Evolutionary conservation across 2,113 vertebrate genomes (phyloP), one percentile per base, ranked within the genome.

Genomic region (Boleophthalmus pectinirostris): DNA sequence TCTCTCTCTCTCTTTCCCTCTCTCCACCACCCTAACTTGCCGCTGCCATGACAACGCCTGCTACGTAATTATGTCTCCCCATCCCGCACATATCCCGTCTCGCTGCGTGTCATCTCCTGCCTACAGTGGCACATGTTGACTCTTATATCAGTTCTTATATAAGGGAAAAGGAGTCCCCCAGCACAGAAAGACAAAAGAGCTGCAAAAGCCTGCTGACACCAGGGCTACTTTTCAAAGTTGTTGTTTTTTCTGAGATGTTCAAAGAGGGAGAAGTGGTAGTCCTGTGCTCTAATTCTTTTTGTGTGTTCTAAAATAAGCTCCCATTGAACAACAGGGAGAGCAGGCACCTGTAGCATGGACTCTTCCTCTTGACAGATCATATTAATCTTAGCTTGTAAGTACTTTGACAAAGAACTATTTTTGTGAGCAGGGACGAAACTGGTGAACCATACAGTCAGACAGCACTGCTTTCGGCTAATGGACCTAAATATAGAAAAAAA

Each of bases 1-100:
- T 25, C 23, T 56, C 53, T 54, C 51, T n/a, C 20, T 21, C 53
- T 54, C 53, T 54, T 20, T 54, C 53, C 11, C 56, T 14, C 85
- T 89, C 90, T 92, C 87, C 90, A 89, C 91, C 92, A 93, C 88
- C 92, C 90, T 87, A 91, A 89, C 91, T 92, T 89, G 92, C 90
- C 78, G 91, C 89, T 93, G 88, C 91, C 90, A 94, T 94, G 89
- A 93, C 90, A 94, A 94, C 94, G 74, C 83, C 81, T 85, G 83
- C 90, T 81, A 92, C 92, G 90, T 93, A 90, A 92, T 92, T 90
- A 91, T 86, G 89, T 91, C 89, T 90, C 90, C 85, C 88, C 82
- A 92, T 95, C 83, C 89, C 86, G 87, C 86, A 88, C 88, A 91
- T 91, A 92, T 86, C 73, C 84, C 92, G 88, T 85, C 89, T 89